These are phyloP conservation scores for Neotoxoptera formosana DNA, from an alignment of 1,140 invertebrate genomes.

Conservation along the genomic window DNA sequence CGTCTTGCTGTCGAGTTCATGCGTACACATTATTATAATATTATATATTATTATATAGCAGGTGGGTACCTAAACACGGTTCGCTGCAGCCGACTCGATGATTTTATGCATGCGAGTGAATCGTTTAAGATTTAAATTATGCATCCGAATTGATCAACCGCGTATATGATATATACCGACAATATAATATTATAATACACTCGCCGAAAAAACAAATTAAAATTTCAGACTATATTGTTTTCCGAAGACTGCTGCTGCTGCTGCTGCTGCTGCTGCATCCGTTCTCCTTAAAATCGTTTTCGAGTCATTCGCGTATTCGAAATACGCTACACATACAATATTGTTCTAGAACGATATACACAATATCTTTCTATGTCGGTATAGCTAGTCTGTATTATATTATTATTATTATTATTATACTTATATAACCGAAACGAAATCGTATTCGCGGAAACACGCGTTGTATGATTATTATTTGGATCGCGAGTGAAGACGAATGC, in stretches of 20 bases:
- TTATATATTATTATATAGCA: too few species aligned
- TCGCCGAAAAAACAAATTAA: not conserved
- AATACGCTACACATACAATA: not conserved
- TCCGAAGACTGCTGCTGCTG: not conserved
- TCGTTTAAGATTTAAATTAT: not conserved
- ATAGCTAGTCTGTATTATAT: not conserved
- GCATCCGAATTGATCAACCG: not conserved
- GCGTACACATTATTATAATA: too few species aligned
- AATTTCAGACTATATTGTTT: not conserved
- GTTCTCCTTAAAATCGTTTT: not conserved
- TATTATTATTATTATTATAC: too few species aligned
- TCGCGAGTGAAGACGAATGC: not conserved
- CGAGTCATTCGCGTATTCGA: not conserved
- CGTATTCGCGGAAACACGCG: too few species aligned
- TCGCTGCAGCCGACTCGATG: not conserved
- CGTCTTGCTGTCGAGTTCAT: not conserved
- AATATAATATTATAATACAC: too few species aligned
- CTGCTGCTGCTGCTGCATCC: too few species aligned
- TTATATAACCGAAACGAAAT: too few species aligned
- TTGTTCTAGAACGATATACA: not conserved
- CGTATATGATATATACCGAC: not conserved
- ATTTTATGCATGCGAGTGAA: not conserved
- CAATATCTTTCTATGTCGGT: not conserved
- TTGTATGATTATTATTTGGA: not conserved
- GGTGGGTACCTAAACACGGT: not conserved